Percentiles rank a stretch among this genome's conserved stretches.
Evolutionary conservation across 2,797 vertebrate species (phyloP).

Genomic region (Enteromius viviparus): DNA sequence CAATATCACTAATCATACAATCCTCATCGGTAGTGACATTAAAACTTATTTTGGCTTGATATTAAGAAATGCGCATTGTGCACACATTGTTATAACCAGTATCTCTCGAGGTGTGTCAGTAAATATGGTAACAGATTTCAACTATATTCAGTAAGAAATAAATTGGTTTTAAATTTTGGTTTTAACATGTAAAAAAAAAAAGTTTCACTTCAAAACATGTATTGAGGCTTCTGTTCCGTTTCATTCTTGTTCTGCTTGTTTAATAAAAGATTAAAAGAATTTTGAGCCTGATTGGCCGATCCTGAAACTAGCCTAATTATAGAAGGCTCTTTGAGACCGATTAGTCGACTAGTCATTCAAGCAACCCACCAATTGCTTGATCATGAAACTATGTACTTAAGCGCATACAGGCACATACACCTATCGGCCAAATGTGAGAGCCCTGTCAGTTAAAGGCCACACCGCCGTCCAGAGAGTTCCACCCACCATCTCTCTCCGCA

Average conservation of each 20-base stretch:
- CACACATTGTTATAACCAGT: neutral
- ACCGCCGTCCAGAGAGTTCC: neutral
- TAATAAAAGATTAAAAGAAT: neutral
- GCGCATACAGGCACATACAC: neutral
- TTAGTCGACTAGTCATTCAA: neutral
- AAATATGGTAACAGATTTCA: neutral
- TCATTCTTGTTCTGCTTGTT: neutral
- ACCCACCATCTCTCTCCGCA: slow-evolving; percentile 8
- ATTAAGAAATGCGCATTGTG: neutral
- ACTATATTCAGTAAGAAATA: neutral
- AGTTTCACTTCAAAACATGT: neutral
- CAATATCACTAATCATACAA: neutral
- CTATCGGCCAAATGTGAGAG: slow-evolving; percentile 3
- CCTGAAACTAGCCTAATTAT: neutral
- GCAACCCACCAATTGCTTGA: neutral
- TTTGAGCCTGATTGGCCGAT: neutral
- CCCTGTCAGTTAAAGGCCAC: slow-evolving; percentile 13
- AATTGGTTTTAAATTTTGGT: neutral
- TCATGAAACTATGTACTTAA: neutral
- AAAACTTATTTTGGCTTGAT: neutral
- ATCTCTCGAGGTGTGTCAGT: neutral
- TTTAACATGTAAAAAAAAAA: neutral
- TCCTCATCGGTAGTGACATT: neutral
- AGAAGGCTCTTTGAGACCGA: neutral
- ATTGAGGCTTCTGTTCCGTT: neutral